phyloP scores from a whole-genome alignment of 2,113 vertebrate species.

The Pogona vitticeps region DNA sequence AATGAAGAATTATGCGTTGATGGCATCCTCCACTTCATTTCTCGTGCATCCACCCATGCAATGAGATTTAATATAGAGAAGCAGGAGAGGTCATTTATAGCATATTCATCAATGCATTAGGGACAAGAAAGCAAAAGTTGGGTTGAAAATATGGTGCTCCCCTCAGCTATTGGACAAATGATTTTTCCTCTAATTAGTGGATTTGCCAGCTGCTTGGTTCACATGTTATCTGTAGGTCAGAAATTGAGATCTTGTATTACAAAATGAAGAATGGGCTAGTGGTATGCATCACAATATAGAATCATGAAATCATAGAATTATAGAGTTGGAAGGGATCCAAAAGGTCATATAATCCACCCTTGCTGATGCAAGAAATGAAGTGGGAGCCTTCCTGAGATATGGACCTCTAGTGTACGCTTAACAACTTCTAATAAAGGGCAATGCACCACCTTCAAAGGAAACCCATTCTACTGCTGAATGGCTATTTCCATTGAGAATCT shows the following conservation, averaged over 20 bases:
- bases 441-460: no score
- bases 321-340: no score
- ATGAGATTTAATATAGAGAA: not conserved
- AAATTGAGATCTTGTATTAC: not conserved
- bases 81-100: not conserved
- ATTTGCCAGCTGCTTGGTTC: not conserved
- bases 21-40: not conserved
- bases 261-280: not conserved
- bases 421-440: no score
- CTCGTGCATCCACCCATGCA: not conserved
- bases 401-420: no score
- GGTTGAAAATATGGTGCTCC: no score
- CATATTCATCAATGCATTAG: not conserved
- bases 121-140: not conserved
- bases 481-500: no score
- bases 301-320: no score
- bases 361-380: no score
- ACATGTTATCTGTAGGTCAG: not conserved
- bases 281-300: no score
- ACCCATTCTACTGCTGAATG: no score
- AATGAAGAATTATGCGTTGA: not conserved
- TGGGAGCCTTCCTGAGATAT: no score
- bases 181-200: not conserved
- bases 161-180: not conserved
- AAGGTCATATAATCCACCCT: no score